phyloP scores from a whole-genome alignment of 2,113 vertebrate genomes.

The Pao palembangensis region DNA sequence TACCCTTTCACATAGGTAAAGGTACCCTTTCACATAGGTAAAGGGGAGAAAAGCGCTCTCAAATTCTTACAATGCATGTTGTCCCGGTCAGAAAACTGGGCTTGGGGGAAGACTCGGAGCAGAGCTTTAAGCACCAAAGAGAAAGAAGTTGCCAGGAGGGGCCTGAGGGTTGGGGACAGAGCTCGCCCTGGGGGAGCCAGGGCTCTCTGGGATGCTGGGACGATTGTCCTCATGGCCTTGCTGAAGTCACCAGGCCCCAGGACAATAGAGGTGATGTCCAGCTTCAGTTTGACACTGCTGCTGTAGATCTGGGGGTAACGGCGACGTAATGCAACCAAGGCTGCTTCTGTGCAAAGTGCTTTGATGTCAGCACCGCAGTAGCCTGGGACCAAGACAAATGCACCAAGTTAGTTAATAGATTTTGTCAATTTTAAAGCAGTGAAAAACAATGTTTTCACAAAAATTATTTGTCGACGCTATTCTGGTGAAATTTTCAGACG shows the following conservation, averaged over 20 bases:
- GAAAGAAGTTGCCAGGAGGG: slow-evolving; percentile 82
- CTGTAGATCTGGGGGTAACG: slow-evolving; percentile 97
- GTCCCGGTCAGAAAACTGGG: slow-evolving; percentile 83
- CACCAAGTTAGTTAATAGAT: slow-evolving; percentile 1
- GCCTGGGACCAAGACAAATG: slow-evolving; percentile 68
- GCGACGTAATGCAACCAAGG: slow-evolving; percentile 89
- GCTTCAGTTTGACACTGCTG: slow-evolving; percentile 92
- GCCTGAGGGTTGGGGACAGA: slow-evolving; percentile 84
- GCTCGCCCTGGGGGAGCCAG: slow-evolving; percentile 89
- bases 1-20: no score
- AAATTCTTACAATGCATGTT: slow-evolving; percentile 80
- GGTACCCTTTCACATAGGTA: no score
- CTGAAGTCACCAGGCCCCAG: slow-evolving; percentile 91
- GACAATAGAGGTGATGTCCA: slow-evolving; percentile 91
- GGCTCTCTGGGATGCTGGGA: slow-evolving; percentile 94
- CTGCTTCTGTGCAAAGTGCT: slow-evolving; percentile 99
- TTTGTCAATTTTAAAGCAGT: not conserved
- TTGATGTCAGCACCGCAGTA: slow-evolving; percentile 99
- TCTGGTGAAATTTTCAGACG: not conserved
- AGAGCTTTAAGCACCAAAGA: slow-evolving; percentile 76
- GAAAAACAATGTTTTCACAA: not conserved
- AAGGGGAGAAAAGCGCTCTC: not conserved
- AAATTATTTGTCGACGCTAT: not conserved
- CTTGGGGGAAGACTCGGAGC: slow-evolving; percentile 93
- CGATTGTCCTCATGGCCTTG: slow-evolving; percentile 89